Base-by-base conservation (phyloP, 2,797 vertebrate species). In the Anas acuta region DNA sequence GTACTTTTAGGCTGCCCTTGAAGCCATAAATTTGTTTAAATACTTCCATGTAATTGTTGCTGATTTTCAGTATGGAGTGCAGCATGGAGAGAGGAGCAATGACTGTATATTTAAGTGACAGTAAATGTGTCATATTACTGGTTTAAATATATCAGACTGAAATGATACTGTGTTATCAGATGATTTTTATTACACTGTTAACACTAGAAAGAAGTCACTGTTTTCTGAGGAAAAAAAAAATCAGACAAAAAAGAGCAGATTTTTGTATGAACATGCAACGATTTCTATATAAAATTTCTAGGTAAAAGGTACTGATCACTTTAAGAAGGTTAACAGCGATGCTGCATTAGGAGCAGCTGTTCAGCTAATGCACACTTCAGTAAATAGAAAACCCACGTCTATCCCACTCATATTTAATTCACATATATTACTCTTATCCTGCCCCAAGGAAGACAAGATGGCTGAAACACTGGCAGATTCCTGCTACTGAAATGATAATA, bases 401-500 rank as follows among this genome's bases (percentile, higher is more conserved):
- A 51, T 92, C 96, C 61, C 74, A 60, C 62, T 94, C 84, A 80
- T 92, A 81, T 92, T 97, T 96, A 67, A 91, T 95, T 96, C 95
- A 94, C 32, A 45, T 95, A 92, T 95, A 96, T 96, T 92, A 65
- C 49, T 96, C 90, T 84, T 91, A 69, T 51, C 53, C 66, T 85
- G 92, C 91, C 91, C 91, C 13, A 76, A 90, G 84, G 74, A 97
- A 96, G 78, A 86, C 79, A 94, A 96, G 91, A 92, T 95, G 94
- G 83, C 84, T 93, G 93, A 94, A 97, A 90, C n/a, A 64, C 8
- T 54, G 33, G 84, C 91, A 94, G 83, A 80, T 93, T 94, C 67
- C 57, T 96, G 85, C 76, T 71, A 74, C 89, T 97, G 84, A 87
- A 91, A 93, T 91, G 87, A 84, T 81, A 96, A 89, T 95, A 97